A percentile compares a stretch with the other conserved stretches of the same genome.
phyloP scores from a whole-genome alignment of 2,888 invertebrate genomes.

The Tiliacea aurago region DNA sequence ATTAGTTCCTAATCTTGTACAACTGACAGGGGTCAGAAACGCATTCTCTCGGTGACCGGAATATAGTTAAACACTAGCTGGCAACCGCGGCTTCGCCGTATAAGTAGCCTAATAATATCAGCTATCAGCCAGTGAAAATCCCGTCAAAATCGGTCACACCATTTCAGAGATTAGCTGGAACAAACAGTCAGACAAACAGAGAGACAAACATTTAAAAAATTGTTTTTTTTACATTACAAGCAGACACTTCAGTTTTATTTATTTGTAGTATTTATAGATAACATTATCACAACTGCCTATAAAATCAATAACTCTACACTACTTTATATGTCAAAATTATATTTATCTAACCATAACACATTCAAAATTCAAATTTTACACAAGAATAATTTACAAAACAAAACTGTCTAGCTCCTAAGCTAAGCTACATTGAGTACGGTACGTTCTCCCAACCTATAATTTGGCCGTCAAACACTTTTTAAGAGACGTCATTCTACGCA shows the following conservation, averaged over 20 bases:
- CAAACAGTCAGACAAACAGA: too few species aligned
- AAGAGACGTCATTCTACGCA: conserved; percentile 84
- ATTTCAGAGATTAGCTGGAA: too few species aligned
- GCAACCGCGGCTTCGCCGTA: too few species aligned
- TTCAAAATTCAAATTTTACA: background rate
- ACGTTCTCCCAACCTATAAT: conserved; percentile 77
- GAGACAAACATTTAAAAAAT: too few species aligned
- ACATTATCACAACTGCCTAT: background rate
- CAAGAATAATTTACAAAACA: conserved; percentile 1
- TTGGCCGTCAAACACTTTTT: conserved; percentile 87
- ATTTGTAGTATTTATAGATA: background rate
- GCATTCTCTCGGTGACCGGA: too few species aligned
- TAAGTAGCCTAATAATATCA: too few species aligned
- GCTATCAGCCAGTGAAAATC: too few species aligned
- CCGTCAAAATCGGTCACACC: too few species aligned
- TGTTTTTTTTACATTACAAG: too few species aligned
- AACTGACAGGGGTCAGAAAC: too few species aligned
- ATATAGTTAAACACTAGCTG: background rate
- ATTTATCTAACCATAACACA: background rate
- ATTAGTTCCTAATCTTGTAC: too few species aligned
- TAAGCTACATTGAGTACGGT: conserved; percentile 64
- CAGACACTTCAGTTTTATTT: too few species aligned
- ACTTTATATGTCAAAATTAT: background rate
- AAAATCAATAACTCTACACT: conserved; percentile 2
- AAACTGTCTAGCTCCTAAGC: conserved; percentile 51